Evolutionary conservation across 2,888 invertebrate genomes (phyloP).

Genomic region (Ctenicera cuprea): DNA sequence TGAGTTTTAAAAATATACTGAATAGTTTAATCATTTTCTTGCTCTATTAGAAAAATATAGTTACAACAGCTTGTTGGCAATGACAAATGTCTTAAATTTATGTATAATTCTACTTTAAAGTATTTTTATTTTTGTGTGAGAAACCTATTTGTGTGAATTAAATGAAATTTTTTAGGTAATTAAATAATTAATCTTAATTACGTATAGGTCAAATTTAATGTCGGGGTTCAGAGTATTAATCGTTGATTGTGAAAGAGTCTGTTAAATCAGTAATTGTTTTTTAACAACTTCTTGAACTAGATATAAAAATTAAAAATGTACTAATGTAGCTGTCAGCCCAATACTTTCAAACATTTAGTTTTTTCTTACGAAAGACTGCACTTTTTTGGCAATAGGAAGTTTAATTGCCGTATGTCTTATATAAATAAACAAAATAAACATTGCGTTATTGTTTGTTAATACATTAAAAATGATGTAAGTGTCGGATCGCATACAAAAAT

Average conservation of each 20-base stretch:
- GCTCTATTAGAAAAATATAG: not conserved
- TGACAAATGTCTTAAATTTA: not conserved
- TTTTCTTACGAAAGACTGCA: too few relatives aligned
- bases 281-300: not conserved
- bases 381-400: too few relatives aligned
- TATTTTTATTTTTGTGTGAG: not conserved
- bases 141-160: not conserved
- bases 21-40: not conserved
- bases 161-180: not conserved
- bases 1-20: not conserved
- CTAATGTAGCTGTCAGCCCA: too few relatives aligned
- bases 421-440: too few relatives aligned
- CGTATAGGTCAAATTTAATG: slow-evolving; percentile 5
- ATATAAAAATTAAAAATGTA: slow-evolving; percentile 1
- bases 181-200: slow-evolving; percentile 19
- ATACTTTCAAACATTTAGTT: too few relatives aligned
- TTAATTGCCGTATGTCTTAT: too few relatives aligned
- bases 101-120: too few relatives aligned
- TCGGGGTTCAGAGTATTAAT: not conserved
- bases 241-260: not conserved
- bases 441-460: too few relatives aligned
- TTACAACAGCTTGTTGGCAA: too few relatives aligned
- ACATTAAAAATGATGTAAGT: not conserved
- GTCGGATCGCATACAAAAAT: not conserved
- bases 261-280: not conserved